Evolutionary conservation across 2,888 invertebrate genomes (phyloP), one percentile per base, ranked within the genome.

Genomic region (Athalia rosae): DNA sequence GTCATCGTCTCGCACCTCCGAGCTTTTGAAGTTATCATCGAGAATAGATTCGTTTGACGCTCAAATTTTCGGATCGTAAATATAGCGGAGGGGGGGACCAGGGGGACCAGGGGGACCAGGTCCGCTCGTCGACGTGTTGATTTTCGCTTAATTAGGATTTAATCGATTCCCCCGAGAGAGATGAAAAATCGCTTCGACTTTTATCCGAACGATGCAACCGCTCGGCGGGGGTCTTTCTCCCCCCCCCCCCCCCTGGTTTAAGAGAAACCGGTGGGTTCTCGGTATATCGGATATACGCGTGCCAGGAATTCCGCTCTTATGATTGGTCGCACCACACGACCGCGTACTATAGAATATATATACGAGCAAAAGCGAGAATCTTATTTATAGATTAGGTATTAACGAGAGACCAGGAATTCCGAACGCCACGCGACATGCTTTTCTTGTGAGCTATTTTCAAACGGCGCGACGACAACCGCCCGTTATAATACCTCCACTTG

Each of bases 351-450:
- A 62, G 77, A 77, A 77, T 77, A 63, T 28, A 28, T 28, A 28
- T n/a, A n/a, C n/a, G n/a, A 77, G 77, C 71, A 53, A 56, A 77
- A 77, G 77, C 59, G 71, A 53, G 71, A 69, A 67, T 47, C 59
- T 77, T 77, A 77, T 77, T 77, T 77, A 77, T 77, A 77, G 77
- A 77, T 63, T 61, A 71, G 77, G 77, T 77, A 77, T 77, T 77
- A 77, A 77, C 69, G 77, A 77, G 77, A 77, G 77, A 63, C 71
- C 62, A 53, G 77, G 62, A 67, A 77, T 77, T 69, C 77, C 77
- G 28, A 77, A 69, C 50, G 77, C 77, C 77, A 77, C 77, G 77
- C 77, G 77, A 77, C 77, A 77, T 69, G 77, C 53, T 74, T 69
- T 28, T 74, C 69, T 28, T 67, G 50, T 50, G 61, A 63, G 77